Percentiles rank a stretch among this genome's conserved stretches.
Conservation (phyloP, 2,888 invertebrate genomes). For the Cataglyphis albicans region DNA sequence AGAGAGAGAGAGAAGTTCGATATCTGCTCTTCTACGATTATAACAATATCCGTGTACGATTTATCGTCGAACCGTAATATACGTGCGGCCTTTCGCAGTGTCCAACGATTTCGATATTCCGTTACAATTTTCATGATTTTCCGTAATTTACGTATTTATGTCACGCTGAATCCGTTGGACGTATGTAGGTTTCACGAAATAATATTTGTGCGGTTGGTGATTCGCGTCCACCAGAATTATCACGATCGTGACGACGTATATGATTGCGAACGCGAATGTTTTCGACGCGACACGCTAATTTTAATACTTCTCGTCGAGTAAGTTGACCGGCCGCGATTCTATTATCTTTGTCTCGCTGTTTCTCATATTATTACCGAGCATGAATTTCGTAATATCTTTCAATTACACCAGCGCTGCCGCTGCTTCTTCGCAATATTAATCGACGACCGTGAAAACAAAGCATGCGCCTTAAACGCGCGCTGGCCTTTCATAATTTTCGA, state of each 20-base stretch:
- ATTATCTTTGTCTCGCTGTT: slow-evolving; percentile 50
- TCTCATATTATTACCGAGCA: slow-evolving; percentile 49
- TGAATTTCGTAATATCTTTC: slow-evolving; percentile 69
- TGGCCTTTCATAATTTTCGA: slow-evolving; percentile 60
- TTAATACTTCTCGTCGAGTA: slow-evolving; percentile 34
- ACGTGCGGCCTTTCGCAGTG: background rate
- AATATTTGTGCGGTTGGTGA: slow-evolving; percentile 21
- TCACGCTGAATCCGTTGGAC: slow-evolving; percentile 2
- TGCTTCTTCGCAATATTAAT: slow-evolving; percentile 58
- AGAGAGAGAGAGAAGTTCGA: background rate
- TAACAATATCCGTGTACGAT: background rate
- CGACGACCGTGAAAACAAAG: slow-evolving; percentile 56
- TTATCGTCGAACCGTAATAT: slow-evolving; percentile 1
- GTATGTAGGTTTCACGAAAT: slow-evolving; percentile 19
- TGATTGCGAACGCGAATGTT: slow-evolving; percentile 35
- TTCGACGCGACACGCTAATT: slow-evolving; percentile 28
- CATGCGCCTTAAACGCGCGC: slow-evolving; percentile 47
- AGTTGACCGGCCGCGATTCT: slow-evolving; percentile 40
- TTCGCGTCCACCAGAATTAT: slow-evolving; percentile 18
- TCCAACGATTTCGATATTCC: slow-evolving; percentile 1
- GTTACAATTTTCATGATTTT: slow-evolving; percentile 8
- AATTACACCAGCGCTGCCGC: slow-evolving; percentile 52
- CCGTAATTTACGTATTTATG: slow-evolving; percentile 34
- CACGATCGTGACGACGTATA: slow-evolving; percentile 18
- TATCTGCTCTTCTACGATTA: background rate